These are phyloP conservation scores for Unio pictorum DNA, from an alignment of 2,888 invertebrate species.

Conservation along the genomic window DNA sequence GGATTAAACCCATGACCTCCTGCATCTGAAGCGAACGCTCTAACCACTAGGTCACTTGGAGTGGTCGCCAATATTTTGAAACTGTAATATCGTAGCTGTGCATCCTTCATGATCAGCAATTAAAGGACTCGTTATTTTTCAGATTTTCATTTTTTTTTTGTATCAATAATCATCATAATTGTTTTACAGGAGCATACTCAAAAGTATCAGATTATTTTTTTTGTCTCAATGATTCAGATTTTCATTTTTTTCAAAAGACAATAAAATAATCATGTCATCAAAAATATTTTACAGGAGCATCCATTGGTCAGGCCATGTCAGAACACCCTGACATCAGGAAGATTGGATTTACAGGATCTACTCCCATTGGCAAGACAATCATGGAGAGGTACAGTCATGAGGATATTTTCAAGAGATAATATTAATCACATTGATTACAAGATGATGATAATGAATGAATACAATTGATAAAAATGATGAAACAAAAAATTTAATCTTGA, in stretches of 20 bases:
- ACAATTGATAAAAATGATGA: too few species aligned
- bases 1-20: too few species aligned
- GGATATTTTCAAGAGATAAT: not conserved
- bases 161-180: not conserved
- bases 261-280: not conserved
- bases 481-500: too few species aligned
- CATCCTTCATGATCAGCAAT: not conserved
- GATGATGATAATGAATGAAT: not conserved
- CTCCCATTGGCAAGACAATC: slow-evolving; percentile 90
- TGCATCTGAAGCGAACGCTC: too few species aligned
- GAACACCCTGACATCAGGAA: slow-evolving; percentile 90
- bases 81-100: not conserved
- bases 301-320: slow-evolving; percentile 89
- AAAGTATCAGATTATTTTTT: too few species aligned
- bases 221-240: not conserved
- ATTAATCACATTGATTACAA: not conserved
- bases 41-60: too few species aligned
- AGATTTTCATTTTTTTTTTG: not conserved
- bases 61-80: too few species aligned
- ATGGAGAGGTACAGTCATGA: slow-evolving; percentile 80
- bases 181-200: too few species aligned
- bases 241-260: not conserved
- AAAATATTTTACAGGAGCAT: slow-evolving; percentile 75
- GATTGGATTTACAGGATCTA: slow-evolving; percentile 96
- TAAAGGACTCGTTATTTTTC: too few species aligned